Conservation (phyloP, 64 coral and sea anemone species). For the Montipora cactus region DNA sequence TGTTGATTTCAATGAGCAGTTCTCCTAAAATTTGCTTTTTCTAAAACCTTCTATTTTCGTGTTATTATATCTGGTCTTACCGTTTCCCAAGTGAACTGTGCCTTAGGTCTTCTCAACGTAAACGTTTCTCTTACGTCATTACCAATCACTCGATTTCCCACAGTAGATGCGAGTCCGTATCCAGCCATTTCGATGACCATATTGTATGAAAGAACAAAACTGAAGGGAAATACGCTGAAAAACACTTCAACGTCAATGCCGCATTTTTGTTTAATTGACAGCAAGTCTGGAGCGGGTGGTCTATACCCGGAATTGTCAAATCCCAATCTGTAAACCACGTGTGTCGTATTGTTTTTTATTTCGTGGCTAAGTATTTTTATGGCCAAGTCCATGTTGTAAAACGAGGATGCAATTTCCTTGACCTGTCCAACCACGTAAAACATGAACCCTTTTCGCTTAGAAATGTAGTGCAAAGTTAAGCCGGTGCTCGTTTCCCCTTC, state of each 20-base stretch:
- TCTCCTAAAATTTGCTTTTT: no score
- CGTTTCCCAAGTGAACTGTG: constrained; percentile 88
- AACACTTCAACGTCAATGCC: constrained; percentile 71
- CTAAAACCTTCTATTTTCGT: no score
- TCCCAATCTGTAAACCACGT: constrained; percentile 61
- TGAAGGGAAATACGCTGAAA: constrained; percentile 88
- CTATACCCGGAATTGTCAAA: constrained; percentile 78
- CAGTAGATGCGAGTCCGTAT: constrained; percentile 59
- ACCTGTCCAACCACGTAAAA: constrained; percentile 88
- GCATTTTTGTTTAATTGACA: constrained; percentile 33
- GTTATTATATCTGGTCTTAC: constrained; percentile 31
- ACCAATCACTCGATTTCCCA: constrained; percentile 77
- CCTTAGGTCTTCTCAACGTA: constrained; percentile 83
- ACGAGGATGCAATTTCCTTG: constrained; percentile 72
- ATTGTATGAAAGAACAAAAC: constrained; percentile 69
- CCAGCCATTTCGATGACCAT: constrained; percentile 82
- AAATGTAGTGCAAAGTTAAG: constrained; percentile 75
- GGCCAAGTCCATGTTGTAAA: constrained; percentile 74
- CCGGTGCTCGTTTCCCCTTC: constrained; percentile 77
- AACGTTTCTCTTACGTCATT: constrained; percentile 73
- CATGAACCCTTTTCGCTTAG: constrained; percentile 74
- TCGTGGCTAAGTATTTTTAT: constrained; percentile 76
- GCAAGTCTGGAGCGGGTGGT: constrained; percentile 36
- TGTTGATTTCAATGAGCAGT: no score
- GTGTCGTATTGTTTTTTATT: constrained; percentile 27